A percentile compares a stretch with the other conserved stretches of the same genome.
Evolutionary conservation across 2,888 invertebrate genomes (phyloP).

Genomic region (Phengaris arion): DNA sequence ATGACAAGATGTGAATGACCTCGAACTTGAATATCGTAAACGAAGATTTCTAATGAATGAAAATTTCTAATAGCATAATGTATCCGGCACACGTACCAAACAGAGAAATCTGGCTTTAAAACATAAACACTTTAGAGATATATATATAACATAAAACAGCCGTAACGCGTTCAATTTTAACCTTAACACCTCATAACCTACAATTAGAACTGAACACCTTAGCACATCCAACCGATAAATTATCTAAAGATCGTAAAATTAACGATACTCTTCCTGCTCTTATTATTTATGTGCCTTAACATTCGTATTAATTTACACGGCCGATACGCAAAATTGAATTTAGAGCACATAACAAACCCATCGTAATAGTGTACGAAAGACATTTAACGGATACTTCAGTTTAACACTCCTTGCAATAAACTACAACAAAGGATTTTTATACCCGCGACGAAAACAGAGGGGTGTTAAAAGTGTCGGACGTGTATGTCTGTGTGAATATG

Average conservation of each 20-base stretch:
- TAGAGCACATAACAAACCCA: background rate
- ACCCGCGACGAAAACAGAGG: too few species aligned
- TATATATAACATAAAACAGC: slow-evolving; percentile 34
- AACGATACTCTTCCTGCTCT: slow-evolving; percentile 37
- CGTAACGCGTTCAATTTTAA: slow-evolving; percentile 38
- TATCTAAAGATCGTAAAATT: slow-evolving; percentile 37
- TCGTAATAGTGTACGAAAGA: background rate
- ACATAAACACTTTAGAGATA: slow-evolving; percentile 42
- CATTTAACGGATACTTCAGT: background rate
- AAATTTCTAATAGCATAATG: slow-evolving; percentile 60
- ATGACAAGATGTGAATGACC: slow-evolving; percentile 52
- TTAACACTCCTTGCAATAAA: background rate
- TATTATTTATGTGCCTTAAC: slow-evolving; percentile 2
- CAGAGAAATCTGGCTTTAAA: slow-evolving; percentile 55
- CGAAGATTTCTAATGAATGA: slow-evolving; percentile 55
- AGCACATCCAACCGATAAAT: slow-evolving; percentile 33
- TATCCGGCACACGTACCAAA: slow-evolving; percentile 62
- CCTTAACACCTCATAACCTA: slow-evolving; percentile 33
- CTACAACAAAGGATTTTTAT: background rate
- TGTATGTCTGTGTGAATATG: too few species aligned
- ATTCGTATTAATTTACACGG: background rate
- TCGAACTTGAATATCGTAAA: slow-evolving; percentile 67
- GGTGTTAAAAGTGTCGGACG: too few species aligned
- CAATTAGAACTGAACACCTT: slow-evolving; percentile 31
- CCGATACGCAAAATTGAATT: slow-evolving; percentile 1